Percentiles rank a stretch among this genome's conserved stretches.
Conservation (phyloP, 2,797 vertebrate genomes). For the Anisognathus igniventris region DNA sequence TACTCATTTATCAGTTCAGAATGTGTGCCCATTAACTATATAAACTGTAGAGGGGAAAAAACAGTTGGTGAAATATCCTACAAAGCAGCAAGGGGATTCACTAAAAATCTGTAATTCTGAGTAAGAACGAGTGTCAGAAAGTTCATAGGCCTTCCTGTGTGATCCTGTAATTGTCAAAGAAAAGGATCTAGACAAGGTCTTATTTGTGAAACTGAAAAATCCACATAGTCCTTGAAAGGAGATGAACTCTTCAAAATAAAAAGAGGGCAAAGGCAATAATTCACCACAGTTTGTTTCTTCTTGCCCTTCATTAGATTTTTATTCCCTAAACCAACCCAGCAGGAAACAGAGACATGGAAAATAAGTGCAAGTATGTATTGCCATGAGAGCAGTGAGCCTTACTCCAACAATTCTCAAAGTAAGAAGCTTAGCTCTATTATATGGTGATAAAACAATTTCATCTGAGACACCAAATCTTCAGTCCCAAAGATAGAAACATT, state of each 20-base stretch:
- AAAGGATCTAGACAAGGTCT: neutral
- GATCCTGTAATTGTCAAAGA: neutral
- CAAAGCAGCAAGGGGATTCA: neutral
- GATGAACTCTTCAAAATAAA: neutral
- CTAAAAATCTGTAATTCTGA: neutral
- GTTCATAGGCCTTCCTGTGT: fast-evolving
- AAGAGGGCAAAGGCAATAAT: neutral
- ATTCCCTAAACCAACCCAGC: neutral
- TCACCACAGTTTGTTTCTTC: neutral
- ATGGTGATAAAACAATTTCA: neutral
- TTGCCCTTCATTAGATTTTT: neutral
- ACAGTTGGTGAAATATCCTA: neutral
- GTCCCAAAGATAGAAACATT: neutral
- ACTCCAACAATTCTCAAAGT: neutral
- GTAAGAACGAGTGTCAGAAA: neutral
- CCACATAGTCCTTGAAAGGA: neutral
- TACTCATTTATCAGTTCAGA: neutral
- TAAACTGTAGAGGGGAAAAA: neutral
- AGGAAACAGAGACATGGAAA: neutral
- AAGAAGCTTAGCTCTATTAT: neutral
- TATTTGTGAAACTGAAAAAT: neutral
- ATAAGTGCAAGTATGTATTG: neutral
- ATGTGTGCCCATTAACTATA: neutral
- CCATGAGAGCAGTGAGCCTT: neutral
- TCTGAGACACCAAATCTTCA: neutral